Evolutionary conservation across 2,113 vertebrate species (phyloP).

Genomic region (Muntiacus reevesi): DNA sequence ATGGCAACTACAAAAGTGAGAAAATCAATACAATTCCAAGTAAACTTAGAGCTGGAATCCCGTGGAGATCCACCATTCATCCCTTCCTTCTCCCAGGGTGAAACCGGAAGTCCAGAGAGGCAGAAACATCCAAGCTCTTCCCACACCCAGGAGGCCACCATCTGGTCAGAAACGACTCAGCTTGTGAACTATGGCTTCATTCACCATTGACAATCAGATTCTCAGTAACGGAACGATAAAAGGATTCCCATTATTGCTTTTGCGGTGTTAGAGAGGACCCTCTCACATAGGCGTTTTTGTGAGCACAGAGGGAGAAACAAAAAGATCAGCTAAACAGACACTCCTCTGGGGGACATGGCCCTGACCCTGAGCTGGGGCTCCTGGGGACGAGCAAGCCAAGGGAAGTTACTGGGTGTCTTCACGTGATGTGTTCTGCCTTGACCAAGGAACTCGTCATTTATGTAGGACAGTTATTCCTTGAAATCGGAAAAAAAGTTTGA

Average conservation of each 20-base stretch:
- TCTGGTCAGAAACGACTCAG: not conserved
- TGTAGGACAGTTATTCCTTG: not conserved
- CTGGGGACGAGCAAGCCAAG: not conserved
- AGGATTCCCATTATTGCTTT: not conserved
- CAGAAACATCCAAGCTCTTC: not conserved
- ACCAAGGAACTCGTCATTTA: not conserved
- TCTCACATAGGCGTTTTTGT: not conserved
- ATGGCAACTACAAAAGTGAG: not conserved
- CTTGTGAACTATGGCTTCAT: not conserved
- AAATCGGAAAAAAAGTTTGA: not conserved
- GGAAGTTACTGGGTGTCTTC: not conserved
- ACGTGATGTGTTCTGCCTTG: not conserved
- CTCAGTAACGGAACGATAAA: not conserved
- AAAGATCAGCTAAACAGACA: not conserved
- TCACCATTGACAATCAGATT: not conserved
- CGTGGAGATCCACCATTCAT: fast-evolving
- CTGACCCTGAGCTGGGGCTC: not conserved
- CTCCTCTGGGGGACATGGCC: not conserved
- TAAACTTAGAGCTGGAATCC: not conserved
- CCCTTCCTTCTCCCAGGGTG: not conserved
- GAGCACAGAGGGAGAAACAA: not conserved
- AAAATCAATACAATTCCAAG: not conserved
- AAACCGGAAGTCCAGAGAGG: not conserved
- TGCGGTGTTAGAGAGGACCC: not conserved
- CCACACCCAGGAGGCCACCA: not conserved